Evolutionary conservation across 2,888 invertebrate genomes (phyloP).

Genomic region (Zele albiditarsus): DNA sequence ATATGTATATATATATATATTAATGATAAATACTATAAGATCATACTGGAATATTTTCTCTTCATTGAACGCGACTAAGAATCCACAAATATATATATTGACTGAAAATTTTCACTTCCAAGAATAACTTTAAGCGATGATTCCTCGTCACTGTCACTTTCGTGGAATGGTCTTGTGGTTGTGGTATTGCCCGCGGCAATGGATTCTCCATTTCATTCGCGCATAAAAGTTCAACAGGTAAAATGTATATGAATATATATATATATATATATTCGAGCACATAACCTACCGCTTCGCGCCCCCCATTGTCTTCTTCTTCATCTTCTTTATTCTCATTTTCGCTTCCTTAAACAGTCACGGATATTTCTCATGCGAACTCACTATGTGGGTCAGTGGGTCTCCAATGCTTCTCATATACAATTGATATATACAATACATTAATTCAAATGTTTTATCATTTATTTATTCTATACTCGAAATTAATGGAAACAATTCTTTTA

Average conservation of each 20-base stretch:
- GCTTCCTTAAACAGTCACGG: conserved; percentile 7
- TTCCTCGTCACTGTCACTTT: conserved; percentile 39
- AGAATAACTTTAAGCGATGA: not conserved
- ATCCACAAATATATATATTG: not conserved
- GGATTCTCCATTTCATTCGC: conserved; percentile 2
- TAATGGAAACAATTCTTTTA: not conserved
- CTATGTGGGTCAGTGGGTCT: conserved; percentile 40
- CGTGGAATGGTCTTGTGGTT: conserved; percentile 23
- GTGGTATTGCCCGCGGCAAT: not conserved
- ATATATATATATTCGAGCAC: not conserved
- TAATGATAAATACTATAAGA: not conserved
- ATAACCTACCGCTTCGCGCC: not conserved
- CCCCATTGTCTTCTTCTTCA: not conserved
- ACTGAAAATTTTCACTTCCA: not conserved
- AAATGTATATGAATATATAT: not conserved
- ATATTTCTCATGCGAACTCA: not conserved
- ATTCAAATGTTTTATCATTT: conserved; percentile 3
- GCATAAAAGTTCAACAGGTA: conserved; percentile 1
- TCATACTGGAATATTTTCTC: not conserved
- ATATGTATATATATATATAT: too few relatives aligned
- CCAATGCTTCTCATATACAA: not conserved
- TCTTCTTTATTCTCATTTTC: not conserved
- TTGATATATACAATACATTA: not conserved
- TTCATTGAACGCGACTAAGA: not conserved
- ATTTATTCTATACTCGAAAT: not conserved